These are phyloP conservation scores for Strigamia transsilvanica DNA, from an alignment of 2,888 invertebrate genomes.

Conservation along the genomic window DNA sequence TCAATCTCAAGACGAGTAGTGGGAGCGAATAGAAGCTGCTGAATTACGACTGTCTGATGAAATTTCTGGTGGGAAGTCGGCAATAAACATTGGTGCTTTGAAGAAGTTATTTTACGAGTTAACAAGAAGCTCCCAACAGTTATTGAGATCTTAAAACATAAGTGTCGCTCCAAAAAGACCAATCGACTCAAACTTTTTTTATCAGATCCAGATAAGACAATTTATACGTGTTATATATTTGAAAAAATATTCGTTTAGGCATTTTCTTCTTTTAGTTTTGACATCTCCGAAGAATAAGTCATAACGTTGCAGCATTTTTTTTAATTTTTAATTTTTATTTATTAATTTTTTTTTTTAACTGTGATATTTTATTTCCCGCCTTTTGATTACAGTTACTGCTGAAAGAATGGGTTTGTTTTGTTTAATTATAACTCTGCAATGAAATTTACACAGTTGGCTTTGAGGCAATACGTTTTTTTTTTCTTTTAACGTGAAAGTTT, in stretches of 20 bases:
- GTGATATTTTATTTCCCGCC: neutral
- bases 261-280: neutral
- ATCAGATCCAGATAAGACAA: conserved; percentile 21
- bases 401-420: conserved; percentile 14
- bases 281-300: neutral
- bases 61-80: conserved; percentile 22
- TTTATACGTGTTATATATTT: neutral
- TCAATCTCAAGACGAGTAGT: conserved; percentile 17
- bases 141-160: conserved; percentile 13
- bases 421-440: conserved; percentile 17
- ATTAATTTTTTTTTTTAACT: neutral
- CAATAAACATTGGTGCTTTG: conserved; percentile 13
- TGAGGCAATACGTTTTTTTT: neutral
- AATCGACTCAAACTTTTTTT: neutral
- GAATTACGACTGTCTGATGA: conserved; percentile 26
- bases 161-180: conserved; percentile 6
- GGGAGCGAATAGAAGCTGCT: neutral
- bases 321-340: too few species aligned
- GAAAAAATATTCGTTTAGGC: neutral
- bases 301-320: neutral
- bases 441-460: neutral
- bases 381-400: neutral
- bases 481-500: neutral
- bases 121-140: conserved; percentile 12
- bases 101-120: conserved; percentile 22